phyloP scores from a whole-genome alignment of 2,113 vertebrate genomes.

The Vanacampus margaritifer region DNA sequence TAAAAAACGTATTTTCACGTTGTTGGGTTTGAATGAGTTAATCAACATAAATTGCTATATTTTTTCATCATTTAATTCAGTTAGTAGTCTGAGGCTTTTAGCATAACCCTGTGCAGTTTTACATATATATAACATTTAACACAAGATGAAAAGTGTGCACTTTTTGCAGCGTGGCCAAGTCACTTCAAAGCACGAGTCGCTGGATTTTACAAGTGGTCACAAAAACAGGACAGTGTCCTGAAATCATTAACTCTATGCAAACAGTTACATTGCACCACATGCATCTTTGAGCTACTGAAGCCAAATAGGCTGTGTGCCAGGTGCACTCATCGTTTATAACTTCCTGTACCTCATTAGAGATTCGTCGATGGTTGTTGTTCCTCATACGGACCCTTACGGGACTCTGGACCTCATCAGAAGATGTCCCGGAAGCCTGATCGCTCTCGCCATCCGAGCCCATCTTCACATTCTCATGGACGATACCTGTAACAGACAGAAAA shows the following conservation, averaged over 20 bases:
- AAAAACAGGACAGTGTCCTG: not conserved
- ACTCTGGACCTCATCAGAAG: constrained; percentile 74
- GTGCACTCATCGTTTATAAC: not conserved
- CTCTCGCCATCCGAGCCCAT: constrained; percentile 77
- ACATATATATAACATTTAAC: not conserved
- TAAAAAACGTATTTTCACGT: too few relatives aligned
- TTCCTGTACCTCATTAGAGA: constrained; percentile 69
- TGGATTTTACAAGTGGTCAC: not conserved
- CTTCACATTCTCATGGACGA: constrained; percentile 74
- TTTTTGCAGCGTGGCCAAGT: too few relatives aligned
- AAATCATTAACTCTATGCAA: not conserved
- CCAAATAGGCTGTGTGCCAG: not conserved
- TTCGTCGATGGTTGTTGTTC: constrained; percentile 73
- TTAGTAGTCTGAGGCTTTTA: not conserved
- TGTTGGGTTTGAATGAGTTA: too few relatives aligned
- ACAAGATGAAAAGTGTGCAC: too few relatives aligned
- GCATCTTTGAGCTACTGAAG: not conserved
- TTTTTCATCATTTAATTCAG: not conserved
- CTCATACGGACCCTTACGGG: constrained; percentile 74
- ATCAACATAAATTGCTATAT: too few relatives aligned
- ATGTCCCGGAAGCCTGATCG: constrained; percentile 73
- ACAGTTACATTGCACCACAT: too few relatives aligned
- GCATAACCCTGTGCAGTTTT: not conserved
- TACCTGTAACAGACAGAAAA: constrained; percentile 52
- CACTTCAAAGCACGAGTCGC: too few relatives aligned